Base-by-base conservation (phyloP, 2,113 vertebrate species). In the Calypte anna region DNA sequence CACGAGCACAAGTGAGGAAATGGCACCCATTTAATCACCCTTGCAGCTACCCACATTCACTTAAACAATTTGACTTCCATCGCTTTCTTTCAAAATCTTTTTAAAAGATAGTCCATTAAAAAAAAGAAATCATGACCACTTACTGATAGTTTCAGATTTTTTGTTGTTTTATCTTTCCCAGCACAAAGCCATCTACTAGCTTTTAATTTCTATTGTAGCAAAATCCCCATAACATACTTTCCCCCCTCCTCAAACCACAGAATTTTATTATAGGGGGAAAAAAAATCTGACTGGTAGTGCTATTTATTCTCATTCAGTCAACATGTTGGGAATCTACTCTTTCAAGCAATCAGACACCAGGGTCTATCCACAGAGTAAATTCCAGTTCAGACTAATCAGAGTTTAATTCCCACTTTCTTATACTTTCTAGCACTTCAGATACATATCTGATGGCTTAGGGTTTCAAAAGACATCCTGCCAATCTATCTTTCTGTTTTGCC, bases 151-250 rank as follows among this genome's bases (percentile, higher is more conserved):
- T 72, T n/a, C 18, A 1, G 10, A 0, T 0, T 59, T 73, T 67
- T 68, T 61, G 3, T 9, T 36, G 6, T 51, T 88, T 76, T 63
- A 13, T 64, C 31, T 91, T 90, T 90, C 17, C 9, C 8, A 78
- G 13, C 28, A 84, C 13, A 74, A 92, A 89, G 24, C 2, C 18
- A 54, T 51, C 44, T 3, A n/a, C 5, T 55, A 46, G 1, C 27
- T 75, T 87, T 53, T 66, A 24, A 70, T 33, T 54, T 67, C 9
- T 67, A 8, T 43, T 38, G 14, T 25, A 44, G 74, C 59, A 57
- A 53, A 50, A 1, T 13, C 0, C 7, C 9, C 4, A 19, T 6
- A n/a, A 10, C 7, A 16, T 53, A 30, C 5, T 13, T 38, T 6
- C 6, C 5, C 7, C 12, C 1, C 14, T 10, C 7, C 30, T 27